Base-by-base conservation (phyloP, 64 coral and sea anemone genomes). In the Dendronephthya gigantea region DNA sequence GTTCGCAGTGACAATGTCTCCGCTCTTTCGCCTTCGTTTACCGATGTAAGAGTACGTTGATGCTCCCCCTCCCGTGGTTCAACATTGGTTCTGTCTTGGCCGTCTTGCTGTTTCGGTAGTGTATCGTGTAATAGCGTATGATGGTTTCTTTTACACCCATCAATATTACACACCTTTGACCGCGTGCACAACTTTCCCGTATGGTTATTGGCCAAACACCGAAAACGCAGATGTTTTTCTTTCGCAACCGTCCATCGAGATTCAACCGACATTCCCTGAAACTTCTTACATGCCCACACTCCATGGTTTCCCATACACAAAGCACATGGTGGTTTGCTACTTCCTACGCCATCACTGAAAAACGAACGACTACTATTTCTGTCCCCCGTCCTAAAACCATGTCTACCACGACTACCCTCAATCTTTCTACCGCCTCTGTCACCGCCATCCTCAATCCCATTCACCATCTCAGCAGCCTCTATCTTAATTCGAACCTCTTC, bases 1-100 rank as follows among this genome's bases (percentile, higher is more conserved):
- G 86, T 88, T 13, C 91, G 91, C 40, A 88, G 50, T 29, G 86
- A 92, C 49, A 86, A 81, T 17, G 83, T 14, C 35, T 89, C 88
- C 32, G 88, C 58, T 86, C 16, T 45, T 40, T 83, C 15, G 34
- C 51, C n/a, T 32, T 81, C 37, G 29, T 79, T 33, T 79, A 79
- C 22, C 12, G 70, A 74, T 47, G 32, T 85, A 66, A 40, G 76
- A 19, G 68, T 82, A 47, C 40, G 43, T 70, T 43, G 31, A 41
- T 12, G 83, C 19, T n/a, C 37, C 49, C 33, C 82, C 85, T 85
- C 83, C 86, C 87, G 82, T 86, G 84, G 45, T 50, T 81, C 62
- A 29, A 40, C 10, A 43, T 70, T 49, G 48, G 35, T 79, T 1
- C 25, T 40, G 58, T 40, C 22, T 37, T 29, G 27, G 13, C n/a